Evolutionary conservation across 2,113 vertebrate species (phyloP).

Genomic region (Spea bombifrons): DNA sequence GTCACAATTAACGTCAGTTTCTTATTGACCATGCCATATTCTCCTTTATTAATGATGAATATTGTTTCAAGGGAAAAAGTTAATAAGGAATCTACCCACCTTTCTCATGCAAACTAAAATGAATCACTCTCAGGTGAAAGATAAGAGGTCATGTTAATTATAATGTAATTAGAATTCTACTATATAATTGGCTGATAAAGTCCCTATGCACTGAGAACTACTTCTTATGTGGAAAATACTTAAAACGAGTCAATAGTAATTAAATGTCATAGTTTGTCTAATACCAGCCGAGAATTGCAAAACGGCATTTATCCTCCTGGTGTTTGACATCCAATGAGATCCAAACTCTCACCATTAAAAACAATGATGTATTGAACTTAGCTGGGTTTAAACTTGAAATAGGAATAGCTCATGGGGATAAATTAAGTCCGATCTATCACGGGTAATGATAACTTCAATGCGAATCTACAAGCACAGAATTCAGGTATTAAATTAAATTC

Average conservation of each 20-base stretch:
- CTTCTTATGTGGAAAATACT: slow-evolving; percentile 11
- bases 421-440: too few relatives aligned
- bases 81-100: slow-evolving; percentile 2
- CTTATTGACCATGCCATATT: neutral
- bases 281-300: slow-evolving; percentile 7
- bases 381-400: too few relatives aligned
- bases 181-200: slow-evolving; percentile 27
- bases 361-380: neutral
- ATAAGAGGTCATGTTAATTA: slow-evolving; percentile 47
- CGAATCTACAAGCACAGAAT: too few relatives aligned
- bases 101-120: slow-evolving; percentile 16
- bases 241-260: slow-evolving; percentile 42
- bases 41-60: neutral
- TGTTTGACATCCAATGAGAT: neutral
- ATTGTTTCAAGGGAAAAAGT: slow-evolving; percentile 13
- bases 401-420: too few relatives aligned
- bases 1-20: neutral
- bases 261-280: slow-evolving; percentile 31
- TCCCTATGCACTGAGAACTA: slow-evolving; percentile 3
- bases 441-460: too few relatives aligned
- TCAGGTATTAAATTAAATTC: too few relatives aligned
- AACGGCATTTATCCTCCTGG: slow-evolving; percentile 23
- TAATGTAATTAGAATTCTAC: slow-evolving; percentile 29
- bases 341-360: neutral
- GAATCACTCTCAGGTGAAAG: slow-evolving; percentile 35